Percentiles rank a stretch among this genome's conserved stretches.
These are phyloP conservation scores for Rambutsinella grinnellia DNA, from an alignment of 2,888 invertebrate genomes.

Conservation along the genomic window DNA sequence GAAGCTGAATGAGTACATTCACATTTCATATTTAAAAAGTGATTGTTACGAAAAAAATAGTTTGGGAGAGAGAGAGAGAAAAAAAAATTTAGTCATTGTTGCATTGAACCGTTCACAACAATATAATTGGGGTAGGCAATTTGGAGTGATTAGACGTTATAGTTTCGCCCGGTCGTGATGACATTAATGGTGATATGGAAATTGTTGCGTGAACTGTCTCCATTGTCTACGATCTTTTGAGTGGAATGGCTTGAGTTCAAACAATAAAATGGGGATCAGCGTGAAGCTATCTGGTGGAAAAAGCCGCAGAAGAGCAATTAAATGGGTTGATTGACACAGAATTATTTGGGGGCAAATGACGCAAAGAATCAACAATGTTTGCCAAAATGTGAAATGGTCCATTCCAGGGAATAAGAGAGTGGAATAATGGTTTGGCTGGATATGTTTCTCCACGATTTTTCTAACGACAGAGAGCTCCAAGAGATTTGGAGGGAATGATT, in stretches of 20 bases:
- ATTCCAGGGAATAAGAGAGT: too few relatives aligned
- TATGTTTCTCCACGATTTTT: too few relatives aligned
- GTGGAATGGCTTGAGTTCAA: not conserved
- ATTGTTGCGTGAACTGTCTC: slow-evolving; percentile 11
- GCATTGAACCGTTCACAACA: slow-evolving; percentile 39
- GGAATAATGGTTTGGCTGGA: too few relatives aligned
- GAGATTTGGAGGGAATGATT: not conserved
- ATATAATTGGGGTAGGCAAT: slow-evolving; percentile 16
- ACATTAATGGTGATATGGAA: slow-evolving; percentile 26
- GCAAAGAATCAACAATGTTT: too few relatives aligned
- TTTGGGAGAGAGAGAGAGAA: too few relatives aligned
- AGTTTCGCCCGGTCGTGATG: slow-evolving; percentile 1
- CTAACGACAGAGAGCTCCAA: too few relatives aligned
- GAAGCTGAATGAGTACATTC: slow-evolving; percentile 41
- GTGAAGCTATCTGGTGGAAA: not conserved
- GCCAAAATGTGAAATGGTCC: too few relatives aligned
- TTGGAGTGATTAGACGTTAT: slow-evolving; percentile 22
- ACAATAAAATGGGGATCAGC: not conserved
- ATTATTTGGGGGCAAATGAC: too few relatives aligned
- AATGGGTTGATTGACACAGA: too few relatives aligned
- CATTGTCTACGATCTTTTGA: not conserved
- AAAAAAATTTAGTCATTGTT: slow-evolving; percentile 55
- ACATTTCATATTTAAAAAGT: too few relatives aligned
- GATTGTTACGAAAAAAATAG: too few relatives aligned
- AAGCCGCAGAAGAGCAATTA: slow-evolving; percentile 20